Base-by-base conservation (phyloP, 2,113 vertebrate species). In the Ranitomeya variabilis region DNA sequence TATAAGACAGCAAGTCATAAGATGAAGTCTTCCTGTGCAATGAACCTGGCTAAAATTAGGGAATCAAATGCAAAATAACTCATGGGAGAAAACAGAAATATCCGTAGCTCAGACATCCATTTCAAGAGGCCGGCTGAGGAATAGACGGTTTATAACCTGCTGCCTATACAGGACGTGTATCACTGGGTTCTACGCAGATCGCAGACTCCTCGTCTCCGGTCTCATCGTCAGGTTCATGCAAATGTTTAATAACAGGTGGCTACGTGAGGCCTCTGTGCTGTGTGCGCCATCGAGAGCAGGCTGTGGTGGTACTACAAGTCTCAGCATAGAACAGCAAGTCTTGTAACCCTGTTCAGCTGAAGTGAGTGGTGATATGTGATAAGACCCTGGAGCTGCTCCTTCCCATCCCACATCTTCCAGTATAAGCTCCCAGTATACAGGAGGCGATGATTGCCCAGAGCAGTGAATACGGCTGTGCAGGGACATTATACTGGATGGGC, bases 21-120 rank as follows among this genome's bases (percentile, higher is more conserved):
- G 85, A 93, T 89, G 92, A 93, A 96, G 96, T 97, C 96, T 98
- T 98, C 97, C 97, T 98, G 97, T 98, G 96, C 95, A 97, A 99
- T 97, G 96, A 93, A 95, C 97, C 96, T 97, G 95, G 94, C 92
- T 95, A 95, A 95, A 97, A 96, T 95, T 90, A 93, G 91, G 94
- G 95, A 94, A 95, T 96, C 92, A 95, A 96, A 96, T 96, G 92
- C 74, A 94, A 95, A 87, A 79, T 69, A 95, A 92, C 93, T 96
- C 95, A 80, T 95, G 78, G 93, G 95, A 97, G 95, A 95, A 93
- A 95, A 97, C 97, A 99, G 97, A 99, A 99, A 99, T 99, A 99
- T 98, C 97, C 95, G 95, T 94, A 96, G 95, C 92, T 97, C 96
- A 95, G 97, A 97, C 98, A 99, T 99, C 98, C 97, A 98, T 95